Evolutionary conservation across 2,888 invertebrate genomes (phyloP), one percentile per base, ranked within the genome.

Genomic region (Drosophila eohydei): DNA sequence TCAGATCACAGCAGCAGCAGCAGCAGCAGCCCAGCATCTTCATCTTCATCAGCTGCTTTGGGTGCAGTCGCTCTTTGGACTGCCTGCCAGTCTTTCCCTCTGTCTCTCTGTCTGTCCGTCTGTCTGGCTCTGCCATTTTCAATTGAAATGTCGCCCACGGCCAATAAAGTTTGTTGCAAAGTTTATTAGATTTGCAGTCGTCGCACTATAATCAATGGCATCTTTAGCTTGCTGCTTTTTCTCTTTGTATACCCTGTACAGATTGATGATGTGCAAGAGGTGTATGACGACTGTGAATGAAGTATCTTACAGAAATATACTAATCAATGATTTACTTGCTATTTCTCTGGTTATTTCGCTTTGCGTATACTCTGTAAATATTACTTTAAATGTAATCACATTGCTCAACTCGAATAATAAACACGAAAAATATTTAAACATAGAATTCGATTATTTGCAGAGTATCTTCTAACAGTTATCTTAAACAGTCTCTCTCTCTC

Each of bases 121-220:
- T 43, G 66, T 58, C 61, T 69, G 65, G 11, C 61, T 59, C 74
- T 78, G 78, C 78, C 71, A 65, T 70, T 78, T 68, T 69, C 82
- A 84, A 85, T 82, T 82, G 85, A 88, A 84, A 73, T 84, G 80
- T 88, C 84, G 83, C 83, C 86, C 84, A 76, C 83, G 78, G 81
- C 64, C 72, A 83, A 80, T 80, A 74, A 74, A 81, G 70, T 66
- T 71, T 62, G 71, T 68, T 62, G 77, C 75, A 62, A 69, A 73
- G 67, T 68, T 78, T 87, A 86, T 75, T 84, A 71, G 68, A 76
- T 84, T 71, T 68, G 56, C 50, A 61, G 61, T 55, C 51, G 16
- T 44, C 57, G 34, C 64, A 55, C 46, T 74, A 71, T 78, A 78
- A 78, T 79, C 70, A 79, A 59, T 74, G 74, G 57, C 30, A 69